phyloP scores from a whole-genome alignment of 2,113 vertebrate species.

The Ellobius talpinus region DNA sequence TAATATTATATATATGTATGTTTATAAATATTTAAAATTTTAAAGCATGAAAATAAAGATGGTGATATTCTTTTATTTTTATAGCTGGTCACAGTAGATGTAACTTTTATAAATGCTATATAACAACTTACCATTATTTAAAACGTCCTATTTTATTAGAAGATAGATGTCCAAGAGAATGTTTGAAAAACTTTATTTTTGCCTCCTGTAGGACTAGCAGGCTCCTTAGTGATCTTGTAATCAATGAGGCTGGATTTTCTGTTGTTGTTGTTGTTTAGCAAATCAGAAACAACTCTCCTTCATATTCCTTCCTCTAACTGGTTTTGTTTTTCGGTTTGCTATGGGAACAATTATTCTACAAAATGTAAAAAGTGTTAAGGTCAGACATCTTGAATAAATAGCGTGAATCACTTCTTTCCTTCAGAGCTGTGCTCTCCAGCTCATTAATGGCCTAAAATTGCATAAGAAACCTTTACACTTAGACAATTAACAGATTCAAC shows the following conservation, averaged over 20 bases:
- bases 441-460: slow-evolving; percentile 62
- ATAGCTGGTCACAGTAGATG: background rate
- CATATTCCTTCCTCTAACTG: background rate
- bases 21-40: background rate
- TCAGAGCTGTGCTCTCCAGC: slow-evolving; percentile 74
- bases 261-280: background rate
- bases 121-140: background rate
- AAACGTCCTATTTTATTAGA: background rate
- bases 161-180: background rate
- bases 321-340: background rate
- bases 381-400: slow-evolving; percentile 75
- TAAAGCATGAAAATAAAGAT: background rate
- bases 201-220: background rate
- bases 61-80: background rate
- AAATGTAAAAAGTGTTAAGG: slow-evolving; percentile 70
- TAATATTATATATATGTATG: background rate
- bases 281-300: background rate
- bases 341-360: slow-evolving; percentile 37
- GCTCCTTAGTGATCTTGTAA: background rate
- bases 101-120: background rate
- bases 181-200: background rate
- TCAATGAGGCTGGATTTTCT: background rate
- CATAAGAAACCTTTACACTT: slow-evolving; percentile 64
- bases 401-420: slow-evolving; percentile 75
- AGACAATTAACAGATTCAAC: slow-evolving; percentile 28